Evolutionary conservation across 2,888 invertebrate genomes (phyloP), one percentile per base, ranked within the genome.

Genomic region (Tortricodes alternella): DNA sequence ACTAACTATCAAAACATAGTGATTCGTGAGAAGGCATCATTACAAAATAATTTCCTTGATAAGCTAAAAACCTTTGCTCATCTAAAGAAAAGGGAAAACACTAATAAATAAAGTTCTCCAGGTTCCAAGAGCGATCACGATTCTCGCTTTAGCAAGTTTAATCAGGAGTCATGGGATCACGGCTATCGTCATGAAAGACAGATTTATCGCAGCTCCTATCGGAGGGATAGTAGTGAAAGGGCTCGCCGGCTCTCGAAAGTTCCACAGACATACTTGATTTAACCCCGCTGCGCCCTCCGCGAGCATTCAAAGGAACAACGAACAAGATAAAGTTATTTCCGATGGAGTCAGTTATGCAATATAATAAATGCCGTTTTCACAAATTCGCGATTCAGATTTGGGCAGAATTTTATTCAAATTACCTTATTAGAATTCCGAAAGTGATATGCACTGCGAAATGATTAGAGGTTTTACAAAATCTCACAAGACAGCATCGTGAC

Each of bases 191-290:
- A 64, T 67, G 68, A 62, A 61, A 62, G 58, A 57, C 58, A 70
- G 68, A 70, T 70, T 61, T 61, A 62, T 27, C 58, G 56, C 53
- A 62, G 63, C 52, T 66, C 65, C 62, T 59, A 64, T 61, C 62
- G 62, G 65, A 68, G 68, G 74, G 72, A 74, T 78, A 73, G 73
- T 62, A 68, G 84, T 80, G 84, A 85, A 85, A 85, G 85, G 84
- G 73, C 63, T 52, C 68, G 74, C 58, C 84, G 84, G 73, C 63
- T 52, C 68, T 75, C 58, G 80, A 80, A 82, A 83, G 80, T 78
- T 69, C 62, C 62, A 56, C 60, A 39, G 37, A 51, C 29, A 37
- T 49, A 51, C 16, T 23, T 41, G 19, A 15, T 7, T 24, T 37
- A 55, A 35, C 56, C 49, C 35, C 37, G 23, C 44, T 32, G 44